Evolutionary conservation across 2,888 invertebrate species (phyloP), one percentile per base, ranked within the genome.

Genomic region (Argyra leucocephala): DNA sequence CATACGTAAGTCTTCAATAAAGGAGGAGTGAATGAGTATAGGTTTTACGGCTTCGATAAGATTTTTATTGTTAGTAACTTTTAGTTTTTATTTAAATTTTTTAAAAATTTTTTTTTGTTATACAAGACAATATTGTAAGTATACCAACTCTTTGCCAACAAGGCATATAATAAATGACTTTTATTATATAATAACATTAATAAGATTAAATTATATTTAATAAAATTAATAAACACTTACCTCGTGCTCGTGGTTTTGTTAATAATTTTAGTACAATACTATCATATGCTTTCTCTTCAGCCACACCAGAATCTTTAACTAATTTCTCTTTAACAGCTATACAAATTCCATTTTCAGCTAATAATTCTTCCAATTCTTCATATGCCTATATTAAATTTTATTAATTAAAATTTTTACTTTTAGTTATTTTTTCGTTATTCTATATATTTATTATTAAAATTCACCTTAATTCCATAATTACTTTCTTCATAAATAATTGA

Each of bases 401-500:
- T 22, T 57, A 15, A 61, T 57, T 59, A 62, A 58, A 58, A 64
- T 23, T 59, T 15, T 22, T 59, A 60, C 18, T 60, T n/a, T 18
- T 24, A 24, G 23, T 62, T 26, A 21, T 36, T 36, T 23, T 22
- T 57, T 4, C 4, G 9, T 9, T 22, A 4, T 22, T 22, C 22
- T 22, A 24, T 22, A n/a, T 22, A 57, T 57, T 24, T 31, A 24
- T 24, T 64, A 61, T 59, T 61, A 63, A 60, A 6, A 75, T 78
- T 78, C 75, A 91, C 95, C 88, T 94, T 93, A 69, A 94, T 93
- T 9, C 96, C 96, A 74, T 96, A 96, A 81, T 93, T 95, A 66
- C 94, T 94, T 78, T 96, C 96, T 78, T 96, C 96, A 76, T 96
- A 96, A 70, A 96, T 90, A 72, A 96, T 92, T 64, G 95, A 95